Evolutionary conservation across 2,797 vertebrate genomes (phyloP), one percentile per base, ranked within the genome.

Genomic region (Anas capensis): DNA sequence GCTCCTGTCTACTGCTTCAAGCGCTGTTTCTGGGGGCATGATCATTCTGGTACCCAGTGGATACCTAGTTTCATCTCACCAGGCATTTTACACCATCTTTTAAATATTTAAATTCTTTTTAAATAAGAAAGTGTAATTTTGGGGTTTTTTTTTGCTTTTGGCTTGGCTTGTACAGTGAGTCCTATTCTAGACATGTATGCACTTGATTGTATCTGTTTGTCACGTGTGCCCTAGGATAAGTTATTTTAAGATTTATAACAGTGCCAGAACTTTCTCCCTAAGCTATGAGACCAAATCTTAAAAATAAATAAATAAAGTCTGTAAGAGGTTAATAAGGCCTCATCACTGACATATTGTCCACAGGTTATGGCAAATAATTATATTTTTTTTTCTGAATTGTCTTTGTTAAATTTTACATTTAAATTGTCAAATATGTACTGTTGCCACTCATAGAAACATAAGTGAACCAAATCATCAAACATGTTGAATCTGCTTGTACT

Each of bases 231-330:
- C 3, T n/a, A 79, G 44, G 29, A 46, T 27, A 71, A 86, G 10
- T 69, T 86, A 57, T 38, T 87, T 11, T 49, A n/a, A 70, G 24
- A 88, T 71, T 57, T 60, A 24, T 21, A 9, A 54, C 56, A 27
- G 16, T 62, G 1, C 14, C 31, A 21, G 26, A 8, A 56, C 10
- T 58, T 19, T 51, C 18, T 49, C 20, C 14, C 42, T 5, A 51
- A 51, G 6, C 54, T 82, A 46, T 0, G 0, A 36, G 7, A 71
- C 1, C 8, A 58, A 86, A 54, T 65, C 83, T 77, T 8, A 10
- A 71, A 46, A 56, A 48, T 36, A 48, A 23, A 48, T 66, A 1
- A 42, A 42, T 17, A 42, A 42, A 42, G 16, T 42, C 9, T 58
- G 14, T 31, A 48, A 51, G 31, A 60, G 4, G 4, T 75, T 82